These are phyloP conservation scores for Proisotoma minuta DNA, from an alignment of 2,888 invertebrate genomes.

Conservation along the genomic window DNA sequence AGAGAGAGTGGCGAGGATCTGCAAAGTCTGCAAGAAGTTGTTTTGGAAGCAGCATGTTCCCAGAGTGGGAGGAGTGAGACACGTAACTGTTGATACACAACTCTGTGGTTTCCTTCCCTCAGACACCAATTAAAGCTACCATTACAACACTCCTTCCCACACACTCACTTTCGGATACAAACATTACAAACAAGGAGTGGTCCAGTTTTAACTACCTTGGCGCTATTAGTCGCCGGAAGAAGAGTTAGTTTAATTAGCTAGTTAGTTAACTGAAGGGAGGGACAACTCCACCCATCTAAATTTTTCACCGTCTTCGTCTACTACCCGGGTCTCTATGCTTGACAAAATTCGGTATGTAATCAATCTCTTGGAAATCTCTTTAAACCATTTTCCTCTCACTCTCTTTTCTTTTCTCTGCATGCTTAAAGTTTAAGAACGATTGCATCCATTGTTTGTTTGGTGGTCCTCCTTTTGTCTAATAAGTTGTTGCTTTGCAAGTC, in stretches of 20 bases:
- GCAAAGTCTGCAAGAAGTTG: too few species aligned
- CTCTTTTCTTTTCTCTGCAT: not conserved
- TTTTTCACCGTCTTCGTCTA: not conserved
- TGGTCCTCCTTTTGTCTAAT: not conserved
- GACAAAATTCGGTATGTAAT: slow-evolving; percentile 15
- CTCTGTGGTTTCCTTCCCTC: too few species aligned
- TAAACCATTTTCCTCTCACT: not conserved
- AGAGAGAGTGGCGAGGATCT: too few species aligned
- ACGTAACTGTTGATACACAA: too few species aligned
- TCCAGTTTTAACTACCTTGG: not conserved
- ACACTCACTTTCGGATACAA: too few species aligned
- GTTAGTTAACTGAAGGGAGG: not conserved
- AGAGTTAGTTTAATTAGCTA: not conserved
- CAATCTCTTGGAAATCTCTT: not conserved
- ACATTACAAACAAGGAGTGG: not conserved
- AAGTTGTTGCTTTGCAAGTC: not conserved
- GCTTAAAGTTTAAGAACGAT: too few species aligned
- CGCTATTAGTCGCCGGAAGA: not conserved
- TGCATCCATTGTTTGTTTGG: too few species aligned
- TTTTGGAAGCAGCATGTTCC: too few species aligned
- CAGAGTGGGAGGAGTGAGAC: too few species aligned
- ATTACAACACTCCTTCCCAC: too few species aligned
- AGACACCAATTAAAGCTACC: too few species aligned
- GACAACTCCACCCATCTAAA: not conserved
- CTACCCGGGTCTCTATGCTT: slow-evolving; percentile 1